Evolutionary conservation across 1,140 invertebrate genomes (phyloP).

Genomic region (Aradophagus sp.): DNA sequence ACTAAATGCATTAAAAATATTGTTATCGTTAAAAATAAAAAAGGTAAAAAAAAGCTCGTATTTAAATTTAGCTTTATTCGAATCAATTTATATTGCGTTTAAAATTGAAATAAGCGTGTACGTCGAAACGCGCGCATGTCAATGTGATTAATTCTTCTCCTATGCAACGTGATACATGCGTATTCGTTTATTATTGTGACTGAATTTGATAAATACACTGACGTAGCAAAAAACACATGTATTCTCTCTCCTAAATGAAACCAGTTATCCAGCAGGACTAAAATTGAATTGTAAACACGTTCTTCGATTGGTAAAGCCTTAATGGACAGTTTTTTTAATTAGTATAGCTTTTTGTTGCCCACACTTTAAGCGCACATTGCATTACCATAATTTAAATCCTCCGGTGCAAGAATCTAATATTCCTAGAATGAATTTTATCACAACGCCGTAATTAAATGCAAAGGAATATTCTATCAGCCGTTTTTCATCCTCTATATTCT

Average conservation of each 20-base stretch:
- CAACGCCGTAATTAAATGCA: no score
- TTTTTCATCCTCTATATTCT: no score
- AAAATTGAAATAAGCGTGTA: no score
- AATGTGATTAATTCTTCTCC: slow-evolving; percentile 31
- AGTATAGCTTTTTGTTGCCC: slow-evolving; percentile 25
- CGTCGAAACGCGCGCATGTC: slow-evolving; percentile 20
- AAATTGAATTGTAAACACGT: slow-evolving; percentile 54
- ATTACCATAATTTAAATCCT: slow-evolving; percentile 28
- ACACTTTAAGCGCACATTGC: slow-evolving; percentile 12
- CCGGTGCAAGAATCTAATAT: no score
- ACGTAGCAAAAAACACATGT: slow-evolving; percentile 38
- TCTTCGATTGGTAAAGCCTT: slow-evolving; percentile 37
- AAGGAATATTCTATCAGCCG: no score
- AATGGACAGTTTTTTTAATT: slow-evolving; percentile 45
- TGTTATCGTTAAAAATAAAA: no score
- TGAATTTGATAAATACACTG: slow-evolving; percentile 51
- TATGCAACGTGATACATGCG: slow-evolving; percentile 42
- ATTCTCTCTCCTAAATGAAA: slow-evolving; percentile 40
- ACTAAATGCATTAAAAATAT: no score
- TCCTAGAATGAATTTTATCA: no score
- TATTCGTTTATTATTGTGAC: slow-evolving; percentile 48
- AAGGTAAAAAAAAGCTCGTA: no score
- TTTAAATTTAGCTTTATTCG: no score
- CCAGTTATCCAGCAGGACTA: slow-evolving; percentile 44
- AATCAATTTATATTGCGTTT: slow-evolving; percentile 21